Percentiles rank a stretch among this genome's conserved stretches.
These are phyloP conservation scores for Perca flavescens DNA, from an alignment of 2,113 vertebrate species.

Conservation along the genomic window DNA sequence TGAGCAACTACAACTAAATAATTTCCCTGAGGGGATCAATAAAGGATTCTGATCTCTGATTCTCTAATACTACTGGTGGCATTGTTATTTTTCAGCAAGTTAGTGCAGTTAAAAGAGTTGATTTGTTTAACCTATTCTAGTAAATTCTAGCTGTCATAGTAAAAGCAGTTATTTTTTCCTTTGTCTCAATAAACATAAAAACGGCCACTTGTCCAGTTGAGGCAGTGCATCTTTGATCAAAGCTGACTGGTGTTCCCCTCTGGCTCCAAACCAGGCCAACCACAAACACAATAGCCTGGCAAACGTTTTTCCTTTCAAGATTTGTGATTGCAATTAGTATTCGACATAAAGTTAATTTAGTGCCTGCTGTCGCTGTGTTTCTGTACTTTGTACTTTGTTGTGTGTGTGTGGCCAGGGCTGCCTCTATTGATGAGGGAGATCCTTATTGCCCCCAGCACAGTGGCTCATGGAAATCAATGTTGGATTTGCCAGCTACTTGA, in stretches of 20 bases:
- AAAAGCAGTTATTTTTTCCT: not conserved
- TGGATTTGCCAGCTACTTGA: constrained; percentile 80
- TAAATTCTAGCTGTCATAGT: not conserved
- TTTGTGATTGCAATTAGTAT: constrained; percentile 49
- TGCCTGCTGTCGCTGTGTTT: constrained; percentile 33
- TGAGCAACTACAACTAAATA: too few relatives aligned
- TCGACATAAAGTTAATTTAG: constrained; percentile 61
- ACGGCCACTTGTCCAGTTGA: constrained; percentile 18
- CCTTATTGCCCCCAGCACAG: constrained; percentile 71
- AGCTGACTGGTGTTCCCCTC: constrained; percentile 33
- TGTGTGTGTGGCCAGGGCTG: constrained; percentile 42
- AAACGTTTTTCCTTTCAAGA: constrained; percentile 50
- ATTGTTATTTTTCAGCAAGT: not conserved
- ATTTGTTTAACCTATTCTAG: not conserved
- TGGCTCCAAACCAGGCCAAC: constrained; percentile 24
- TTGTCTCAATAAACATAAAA: constrained; percentile 35
- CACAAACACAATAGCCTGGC: constrained; percentile 13
- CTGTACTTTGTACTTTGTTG: constrained; percentile 11
- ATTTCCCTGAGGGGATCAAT: too few relatives aligned
- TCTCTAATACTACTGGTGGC: not conserved
- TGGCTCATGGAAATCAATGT: constrained; percentile 79
- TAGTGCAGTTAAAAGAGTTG: constrained; percentile 5
- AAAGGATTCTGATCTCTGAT: too few relatives aligned
- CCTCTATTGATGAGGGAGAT: constrained; percentile 71
- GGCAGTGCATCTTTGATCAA: constrained; percentile 42